These are phyloP conservation scores for Linurgus olivaceus DNA, from an alignment of 2,797 vertebrate species.

Conservation along the genomic window DNA sequence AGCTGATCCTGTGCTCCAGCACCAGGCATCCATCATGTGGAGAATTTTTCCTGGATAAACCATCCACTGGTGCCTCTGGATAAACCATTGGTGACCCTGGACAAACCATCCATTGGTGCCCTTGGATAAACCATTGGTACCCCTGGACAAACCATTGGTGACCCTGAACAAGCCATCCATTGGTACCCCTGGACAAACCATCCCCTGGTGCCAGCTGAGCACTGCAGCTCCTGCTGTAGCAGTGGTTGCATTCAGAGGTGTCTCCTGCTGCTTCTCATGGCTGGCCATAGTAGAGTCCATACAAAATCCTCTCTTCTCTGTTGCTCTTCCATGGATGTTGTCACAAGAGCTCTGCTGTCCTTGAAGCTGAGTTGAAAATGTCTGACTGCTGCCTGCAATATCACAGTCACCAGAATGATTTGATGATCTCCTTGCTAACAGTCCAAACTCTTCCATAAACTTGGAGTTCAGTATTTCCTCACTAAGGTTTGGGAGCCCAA, in stretches of 20 bases:
- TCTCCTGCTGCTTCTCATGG: not conserved
- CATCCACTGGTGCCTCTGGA: not conserved
- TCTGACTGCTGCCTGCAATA: not conserved
- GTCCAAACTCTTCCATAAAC: not conserved
- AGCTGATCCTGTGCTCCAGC: not conserved
- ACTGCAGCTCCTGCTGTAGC: not conserved
- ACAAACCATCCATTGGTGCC: not conserved
- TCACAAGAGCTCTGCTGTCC: not conserved
- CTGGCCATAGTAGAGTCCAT: rapidly evolving
- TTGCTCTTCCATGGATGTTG: not conserved
- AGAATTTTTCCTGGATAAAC: not conserved
- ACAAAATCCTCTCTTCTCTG: not conserved
- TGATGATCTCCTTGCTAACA: not conserved
- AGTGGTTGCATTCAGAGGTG: rapidly evolving
- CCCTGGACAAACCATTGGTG: not conserved
- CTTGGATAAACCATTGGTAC: not conserved
- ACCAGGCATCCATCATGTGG: not conserved
- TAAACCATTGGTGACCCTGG: not conserved
- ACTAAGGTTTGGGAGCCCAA: not conserved
- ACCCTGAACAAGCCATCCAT: not conserved
- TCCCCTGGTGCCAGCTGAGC: not conserved
- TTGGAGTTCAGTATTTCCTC: not conserved
- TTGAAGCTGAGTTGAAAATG: not conserved
- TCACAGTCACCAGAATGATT: not conserved
- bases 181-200: too few species aligned